Conservation (phyloP, 2,797 vertebrate species). For the Pogonophryne albipinna region DNA sequence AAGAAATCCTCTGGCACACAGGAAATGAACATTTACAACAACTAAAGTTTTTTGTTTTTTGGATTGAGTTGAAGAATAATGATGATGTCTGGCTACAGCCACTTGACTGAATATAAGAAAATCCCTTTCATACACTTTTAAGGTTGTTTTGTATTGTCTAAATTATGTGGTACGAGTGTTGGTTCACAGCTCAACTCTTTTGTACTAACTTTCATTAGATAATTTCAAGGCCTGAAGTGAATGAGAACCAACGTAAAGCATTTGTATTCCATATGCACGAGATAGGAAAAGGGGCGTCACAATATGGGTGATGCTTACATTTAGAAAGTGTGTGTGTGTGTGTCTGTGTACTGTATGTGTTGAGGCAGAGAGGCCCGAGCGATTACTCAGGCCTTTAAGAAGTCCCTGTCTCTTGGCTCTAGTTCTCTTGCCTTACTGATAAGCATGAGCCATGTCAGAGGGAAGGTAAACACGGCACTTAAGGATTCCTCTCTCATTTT, state of each 20-base stretch:
- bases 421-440: constrained; percentile 71
- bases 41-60: constrained; percentile 37
- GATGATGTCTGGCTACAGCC: constrained; percentile 26
- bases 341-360: constrained; percentile 14
- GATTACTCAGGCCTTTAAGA: constrained; percentile 75
- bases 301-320: constrained; percentile 37
- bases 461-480: constrained; percentile 84
- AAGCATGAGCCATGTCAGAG: constrained; percentile 74
- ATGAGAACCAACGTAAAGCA: constrained; percentile 13
- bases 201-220: constrained; percentile 40
- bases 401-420: constrained; percentile 65
- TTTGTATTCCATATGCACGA: constrained; percentile 51
- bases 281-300: constrained; percentile 11
- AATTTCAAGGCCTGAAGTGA: constrained; percentile 25
- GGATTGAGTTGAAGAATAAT: constrained; percentile 41
- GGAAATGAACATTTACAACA: constrained; percentile 29
- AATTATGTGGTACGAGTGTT: constrained; percentile 39
- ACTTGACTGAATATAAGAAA: constrained; percentile 39
- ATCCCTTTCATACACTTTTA: constrained; percentile 23
- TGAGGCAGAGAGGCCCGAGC: constrained; percentile 39
- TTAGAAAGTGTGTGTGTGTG: constrained; percentile 12
- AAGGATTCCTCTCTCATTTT: constrained; percentile 86
- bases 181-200: constrained; percentile 24
- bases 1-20: not conserved
- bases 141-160: not conserved